phyloP scores from a whole-genome alignment of 2,888 invertebrate genomes.

The Pseudococcus jackbeardsleyi region DNA sequence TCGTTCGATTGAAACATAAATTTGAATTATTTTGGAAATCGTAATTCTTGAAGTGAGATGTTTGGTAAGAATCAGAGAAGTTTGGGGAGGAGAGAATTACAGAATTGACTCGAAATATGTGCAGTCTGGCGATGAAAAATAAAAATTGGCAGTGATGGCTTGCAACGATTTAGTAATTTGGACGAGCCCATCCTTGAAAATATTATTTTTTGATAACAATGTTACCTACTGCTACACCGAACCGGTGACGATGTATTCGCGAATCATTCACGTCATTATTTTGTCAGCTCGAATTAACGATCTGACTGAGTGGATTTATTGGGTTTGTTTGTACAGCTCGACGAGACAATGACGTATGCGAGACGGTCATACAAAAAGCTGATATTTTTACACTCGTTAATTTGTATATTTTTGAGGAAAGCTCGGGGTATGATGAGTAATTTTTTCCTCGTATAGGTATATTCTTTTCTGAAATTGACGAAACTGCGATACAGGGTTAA shows the following conservation, averaged over 20 bases:
- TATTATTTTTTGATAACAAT: background rate
- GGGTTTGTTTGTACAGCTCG: too few species aligned
- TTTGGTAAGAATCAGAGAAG: background rate
- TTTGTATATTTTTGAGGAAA: too few species aligned
- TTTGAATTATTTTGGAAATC: too few species aligned
- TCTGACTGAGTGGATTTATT: too few species aligned
- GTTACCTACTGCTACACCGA: background rate
- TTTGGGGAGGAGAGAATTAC: background rate
- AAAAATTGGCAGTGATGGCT: background rate
- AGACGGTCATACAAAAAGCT: too few species aligned
- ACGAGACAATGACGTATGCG: background rate
- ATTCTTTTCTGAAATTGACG: too few species aligned
- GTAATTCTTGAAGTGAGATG: background rate
- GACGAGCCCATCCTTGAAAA: background rate
- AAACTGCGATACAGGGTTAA: too few species aligned
- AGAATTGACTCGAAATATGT: background rate
- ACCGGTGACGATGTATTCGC: background rate
- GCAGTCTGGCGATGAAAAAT: background rate
- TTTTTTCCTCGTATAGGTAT: too few species aligned
- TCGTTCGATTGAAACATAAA: background rate
- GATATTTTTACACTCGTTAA: too few species aligned
- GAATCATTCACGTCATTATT: background rate
- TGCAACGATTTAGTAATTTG: background rate
- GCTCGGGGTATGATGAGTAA: too few species aligned
- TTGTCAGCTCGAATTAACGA: background rate